These are phyloP conservation scores for Alligator sinensis DNA, from an alignment of 2,113 vertebrate genomes.

Conservation along the genomic window DNA sequence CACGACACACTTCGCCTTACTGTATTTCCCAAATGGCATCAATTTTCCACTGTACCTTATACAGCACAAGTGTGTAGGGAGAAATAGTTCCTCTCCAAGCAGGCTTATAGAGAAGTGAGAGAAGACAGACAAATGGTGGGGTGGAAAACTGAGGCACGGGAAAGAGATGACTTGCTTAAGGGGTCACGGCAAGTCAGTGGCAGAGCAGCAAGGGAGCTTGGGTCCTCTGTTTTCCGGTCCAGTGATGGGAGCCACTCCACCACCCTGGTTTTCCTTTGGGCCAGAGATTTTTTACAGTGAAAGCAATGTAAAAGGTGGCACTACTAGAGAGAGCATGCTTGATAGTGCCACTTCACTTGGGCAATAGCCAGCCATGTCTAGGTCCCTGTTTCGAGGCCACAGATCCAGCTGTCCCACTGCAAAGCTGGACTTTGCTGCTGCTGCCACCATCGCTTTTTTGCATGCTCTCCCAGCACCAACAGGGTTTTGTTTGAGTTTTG, in stretches of 20 bases:
- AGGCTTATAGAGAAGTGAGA: neutral
- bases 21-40: neutral
- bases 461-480: neutral
- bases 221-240: neutral
- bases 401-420: neutral
- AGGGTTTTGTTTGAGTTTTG: no score
- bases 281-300: neutral
- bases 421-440: neutral
- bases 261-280: neutral
- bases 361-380: neutral
- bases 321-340: neutral
- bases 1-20: no score
- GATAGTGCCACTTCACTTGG: neutral
- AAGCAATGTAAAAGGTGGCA: neutral
- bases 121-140: neutral
- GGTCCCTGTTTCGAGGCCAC: neutral
- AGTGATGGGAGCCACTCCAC: neutral
- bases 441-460: neutral
- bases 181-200: neutral
- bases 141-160: neutral
- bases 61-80: neutral
- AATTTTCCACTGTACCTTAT: neutral
- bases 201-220: neutral
- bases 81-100: no score
- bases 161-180: neutral